Conservation (phyloP, 2,113 vertebrate species). For the Drymodes brunneopygia region DNA sequence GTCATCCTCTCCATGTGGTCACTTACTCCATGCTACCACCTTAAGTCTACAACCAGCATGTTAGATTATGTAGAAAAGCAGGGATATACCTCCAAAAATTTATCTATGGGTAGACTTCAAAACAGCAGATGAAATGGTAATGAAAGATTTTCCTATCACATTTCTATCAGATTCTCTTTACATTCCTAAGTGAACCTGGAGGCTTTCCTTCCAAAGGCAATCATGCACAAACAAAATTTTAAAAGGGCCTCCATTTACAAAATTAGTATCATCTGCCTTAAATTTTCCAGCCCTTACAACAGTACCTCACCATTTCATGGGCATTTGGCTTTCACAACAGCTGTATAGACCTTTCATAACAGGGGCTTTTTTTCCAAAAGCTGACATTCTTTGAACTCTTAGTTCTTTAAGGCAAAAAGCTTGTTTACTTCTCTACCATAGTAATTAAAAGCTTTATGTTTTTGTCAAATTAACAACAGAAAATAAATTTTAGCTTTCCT, state of each 20-base stretch:
- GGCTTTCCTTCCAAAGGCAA: neutral
- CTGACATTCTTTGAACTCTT: neutral
- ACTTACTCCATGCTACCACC: too few relatives aligned
- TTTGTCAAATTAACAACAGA: neutral
- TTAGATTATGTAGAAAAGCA: neutral
- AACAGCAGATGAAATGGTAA: neutral
- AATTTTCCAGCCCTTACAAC: neutral
- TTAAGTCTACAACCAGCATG: neutral
- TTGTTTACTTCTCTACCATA: neutral
- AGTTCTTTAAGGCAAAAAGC: neutral
- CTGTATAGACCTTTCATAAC: neutral
- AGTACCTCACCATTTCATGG: neutral
- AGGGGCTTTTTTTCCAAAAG: neutral
- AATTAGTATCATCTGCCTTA: neutral
- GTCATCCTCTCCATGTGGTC: neutral
- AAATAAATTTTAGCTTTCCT: neutral
- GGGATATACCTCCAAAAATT: neutral
- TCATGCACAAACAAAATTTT: accelerated
- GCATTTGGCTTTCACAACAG: neutral
- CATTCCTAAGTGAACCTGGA: neutral
- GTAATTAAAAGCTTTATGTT: neutral
- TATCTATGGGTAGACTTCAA: neutral
- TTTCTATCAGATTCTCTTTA: neutral
- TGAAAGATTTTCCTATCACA: neutral
- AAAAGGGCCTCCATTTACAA: neutral